phyloP scores from a whole-genome alignment of 2,797 vertebrate genomes.

The Melanotaenia maccullochi region DNA sequence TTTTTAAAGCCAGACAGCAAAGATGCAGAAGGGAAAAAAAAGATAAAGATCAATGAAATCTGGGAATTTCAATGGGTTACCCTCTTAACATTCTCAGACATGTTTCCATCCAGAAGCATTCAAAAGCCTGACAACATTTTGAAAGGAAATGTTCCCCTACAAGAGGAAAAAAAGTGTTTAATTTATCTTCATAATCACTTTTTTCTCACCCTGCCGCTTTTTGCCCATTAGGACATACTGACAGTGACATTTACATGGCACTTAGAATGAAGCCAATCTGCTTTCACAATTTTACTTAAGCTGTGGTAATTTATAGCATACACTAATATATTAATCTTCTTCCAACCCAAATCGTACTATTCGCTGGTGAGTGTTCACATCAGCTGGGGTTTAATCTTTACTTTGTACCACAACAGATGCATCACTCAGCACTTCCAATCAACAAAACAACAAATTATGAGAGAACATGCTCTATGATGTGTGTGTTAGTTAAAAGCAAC shows the following conservation, averaged over 20 bases:
- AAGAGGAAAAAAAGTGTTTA: neutral
- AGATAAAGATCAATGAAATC: constrained; percentile 23
- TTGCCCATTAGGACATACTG: constrained; percentile 54
- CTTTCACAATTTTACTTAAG: constrained; percentile 9
- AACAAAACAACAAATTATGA: neutral
- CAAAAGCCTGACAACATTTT: constrained; percentile 26
- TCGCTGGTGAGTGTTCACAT: constrained; percentile 34
- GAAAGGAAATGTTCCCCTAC: neutral
- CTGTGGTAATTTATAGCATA: constrained; percentile 28
- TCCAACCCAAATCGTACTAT: constrained; percentile 26
- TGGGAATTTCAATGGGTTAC: constrained; percentile 19
- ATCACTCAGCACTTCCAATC: constrained; percentile 33
- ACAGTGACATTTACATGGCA: constrained; percentile 30
- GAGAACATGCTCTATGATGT: neutral
- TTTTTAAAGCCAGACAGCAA: constrained; percentile 10
- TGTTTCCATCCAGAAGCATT: constrained; percentile 44
- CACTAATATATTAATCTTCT: constrained; percentile 34
- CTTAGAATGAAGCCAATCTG: constrained; percentile 39
- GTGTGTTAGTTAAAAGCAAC: constrained; percentile 8
- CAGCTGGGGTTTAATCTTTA: constrained; percentile 49
- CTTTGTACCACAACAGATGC: constrained; percentile 27
- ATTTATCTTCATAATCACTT: constrained; percentile 43
- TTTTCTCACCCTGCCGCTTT: constrained; percentile 27
- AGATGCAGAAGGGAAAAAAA: neutral
- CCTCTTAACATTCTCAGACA: constrained; percentile 6